phyloP scores from a whole-genome alignment of 2,888 invertebrate genomes.

The Pollenia griseotomentosa region DNA sequence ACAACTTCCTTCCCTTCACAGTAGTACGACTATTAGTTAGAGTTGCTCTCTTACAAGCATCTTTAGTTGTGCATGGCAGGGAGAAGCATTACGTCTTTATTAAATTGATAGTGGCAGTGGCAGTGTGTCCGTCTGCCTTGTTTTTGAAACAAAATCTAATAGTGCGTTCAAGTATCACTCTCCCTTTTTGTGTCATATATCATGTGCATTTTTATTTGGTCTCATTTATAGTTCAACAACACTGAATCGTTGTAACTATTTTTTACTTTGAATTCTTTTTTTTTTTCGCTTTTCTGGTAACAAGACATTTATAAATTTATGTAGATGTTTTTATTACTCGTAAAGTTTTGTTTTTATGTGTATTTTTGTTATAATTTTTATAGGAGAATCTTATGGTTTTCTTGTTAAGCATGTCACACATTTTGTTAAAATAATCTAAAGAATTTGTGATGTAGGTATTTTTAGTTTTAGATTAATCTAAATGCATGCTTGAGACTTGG shows the following conservation, averaged over 20 bases:
- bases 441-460: neutral
- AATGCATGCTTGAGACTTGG: neutral
- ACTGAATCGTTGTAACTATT: conserved; percentile 4
- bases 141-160: neutral
- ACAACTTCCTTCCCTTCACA: neutral
- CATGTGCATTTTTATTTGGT: conserved; percentile 10
- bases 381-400: conserved; percentile 24
- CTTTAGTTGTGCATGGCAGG: neutral
- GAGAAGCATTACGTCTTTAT: neutral
- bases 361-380: neutral
- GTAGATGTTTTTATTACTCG: conserved; percentile 2
- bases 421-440: conserved; percentile 29
- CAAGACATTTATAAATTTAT: conserved; percentile 33
- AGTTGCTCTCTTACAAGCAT: neutral
- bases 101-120: conserved; percentile 12
- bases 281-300: neutral
- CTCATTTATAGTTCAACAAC: conserved; percentile 25
- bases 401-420: conserved; percentile 49
- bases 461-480: neutral
- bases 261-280: neutral
- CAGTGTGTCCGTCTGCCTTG: neutral
- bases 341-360: conserved; percentile 36
- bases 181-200: conserved; percentile 25
- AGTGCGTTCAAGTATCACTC: conserved; percentile 7
- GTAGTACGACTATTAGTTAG: neutral